Conservation (phyloP, 2,888 invertebrate genomes). For the Caenorhabditis sp. region DNA sequence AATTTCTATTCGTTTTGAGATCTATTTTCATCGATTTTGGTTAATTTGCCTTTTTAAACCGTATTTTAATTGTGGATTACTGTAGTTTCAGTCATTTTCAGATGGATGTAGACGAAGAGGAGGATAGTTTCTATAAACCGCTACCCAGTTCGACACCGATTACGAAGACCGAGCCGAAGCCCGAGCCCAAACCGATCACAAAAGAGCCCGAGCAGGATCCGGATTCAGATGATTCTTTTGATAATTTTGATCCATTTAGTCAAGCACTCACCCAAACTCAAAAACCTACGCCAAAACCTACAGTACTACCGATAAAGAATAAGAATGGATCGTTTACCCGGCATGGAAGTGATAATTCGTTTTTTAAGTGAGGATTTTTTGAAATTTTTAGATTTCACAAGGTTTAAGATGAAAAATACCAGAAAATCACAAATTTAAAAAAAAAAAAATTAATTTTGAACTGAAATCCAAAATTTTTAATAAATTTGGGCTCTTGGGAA, state of each 20-base stretch:
- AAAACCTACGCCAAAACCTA: background rate
- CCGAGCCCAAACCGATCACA: too few species aligned
- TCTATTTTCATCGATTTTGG: background rate
- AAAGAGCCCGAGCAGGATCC: constrained; percentile 8
- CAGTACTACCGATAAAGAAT: background rate
- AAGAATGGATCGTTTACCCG: background rate
- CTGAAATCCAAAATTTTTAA: too few species aligned
- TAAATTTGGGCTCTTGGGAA: too few species aligned
- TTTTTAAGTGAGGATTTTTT: background rate
- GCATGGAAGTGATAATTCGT: constrained; percentile 17
- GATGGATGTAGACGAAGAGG: constrained; percentile 15
- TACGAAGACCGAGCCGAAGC: too few species aligned
- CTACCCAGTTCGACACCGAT: background rate
- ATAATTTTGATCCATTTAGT: constrained; percentile 11
- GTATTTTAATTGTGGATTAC: background rate
- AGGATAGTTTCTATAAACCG: constrained; percentile 31
- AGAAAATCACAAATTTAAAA: too few species aligned
- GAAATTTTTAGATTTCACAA: background rate
- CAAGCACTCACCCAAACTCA: background rate
- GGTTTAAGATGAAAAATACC: too few species aligned
- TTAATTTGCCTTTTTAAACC: background rate
- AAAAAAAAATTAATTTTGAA: too few species aligned
- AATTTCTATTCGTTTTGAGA: background rate
- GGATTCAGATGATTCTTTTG: constrained; percentile 36
- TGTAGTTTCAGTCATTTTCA: too few species aligned